These are phyloP conservation scores for Lamproptera curius DNA, from an alignment of 2,888 invertebrate genomes.

Conservation along the genomic window DNA sequence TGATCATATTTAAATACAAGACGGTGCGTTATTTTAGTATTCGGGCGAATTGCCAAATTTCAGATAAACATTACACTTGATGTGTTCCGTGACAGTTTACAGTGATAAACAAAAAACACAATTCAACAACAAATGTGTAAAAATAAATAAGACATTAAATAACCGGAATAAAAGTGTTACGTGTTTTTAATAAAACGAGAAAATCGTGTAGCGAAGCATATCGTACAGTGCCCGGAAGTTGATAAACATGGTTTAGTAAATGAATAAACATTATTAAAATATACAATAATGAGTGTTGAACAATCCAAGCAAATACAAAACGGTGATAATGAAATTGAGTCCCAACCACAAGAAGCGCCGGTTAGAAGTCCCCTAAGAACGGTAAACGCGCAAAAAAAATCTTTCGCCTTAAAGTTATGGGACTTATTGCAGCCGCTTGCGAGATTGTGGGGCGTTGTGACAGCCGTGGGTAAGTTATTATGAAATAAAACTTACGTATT, in stretches of 20 bases:
- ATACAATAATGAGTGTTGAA: conserved; percentile 38
- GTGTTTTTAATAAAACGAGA: no score
- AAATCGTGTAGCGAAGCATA: no score
- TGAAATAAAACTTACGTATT: no score
- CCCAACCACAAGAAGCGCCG: conserved; percentile 35
- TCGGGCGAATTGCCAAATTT: conserved; percentile 58
- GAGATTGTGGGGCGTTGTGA: conserved; percentile 66
- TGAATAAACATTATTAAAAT: no score
- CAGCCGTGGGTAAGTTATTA: conserved; percentile 56
- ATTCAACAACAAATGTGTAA: no score
- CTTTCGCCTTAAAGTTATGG: conserved; percentile 59
- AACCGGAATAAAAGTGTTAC: no score
- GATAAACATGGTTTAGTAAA: conserved; percentile 16
- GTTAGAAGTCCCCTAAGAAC: conserved; percentile 39
- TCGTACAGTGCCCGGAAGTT: no score
- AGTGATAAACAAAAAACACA: conserved; percentile 14
- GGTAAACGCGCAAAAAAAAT: conserved; percentile 43
- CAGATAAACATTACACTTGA: conserved; percentile 38
- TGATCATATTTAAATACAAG: conserved; percentile 41
- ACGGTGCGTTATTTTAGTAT: conserved; percentile 60
- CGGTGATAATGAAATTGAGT: conserved; percentile 35
- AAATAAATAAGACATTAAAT: no score
- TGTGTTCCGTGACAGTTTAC: conserved; percentile 17
- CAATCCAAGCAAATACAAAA: conserved; percentile 39
- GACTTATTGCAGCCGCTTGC: conserved; percentile 65